Conservation (phyloP, 2,888 invertebrate genomes). For the Harpalus rufipes region DNA sequence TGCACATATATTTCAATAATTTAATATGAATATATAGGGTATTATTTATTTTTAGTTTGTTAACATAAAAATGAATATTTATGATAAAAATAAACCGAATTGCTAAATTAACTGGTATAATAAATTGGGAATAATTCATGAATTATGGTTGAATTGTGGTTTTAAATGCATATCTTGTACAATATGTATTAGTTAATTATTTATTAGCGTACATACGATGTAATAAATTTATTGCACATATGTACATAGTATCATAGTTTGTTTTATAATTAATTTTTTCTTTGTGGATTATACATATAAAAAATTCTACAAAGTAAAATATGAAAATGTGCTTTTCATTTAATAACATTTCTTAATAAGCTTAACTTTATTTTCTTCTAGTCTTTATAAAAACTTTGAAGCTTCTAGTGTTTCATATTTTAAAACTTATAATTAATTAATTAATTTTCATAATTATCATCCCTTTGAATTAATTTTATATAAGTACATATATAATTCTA, state of each 20-base stretch:
- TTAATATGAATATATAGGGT: neutral
- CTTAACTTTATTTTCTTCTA: no score
- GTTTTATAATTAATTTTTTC: neutral
- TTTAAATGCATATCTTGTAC: neutral
- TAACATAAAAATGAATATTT: constrained; percentile 38
- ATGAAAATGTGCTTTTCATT: no score
- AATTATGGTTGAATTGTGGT: neutral
- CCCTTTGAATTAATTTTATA: no score
- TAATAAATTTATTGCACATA: constrained; percentile 15
- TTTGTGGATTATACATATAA: no score
- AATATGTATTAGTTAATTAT: constrained; percentile 1
- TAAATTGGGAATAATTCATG: neutral
- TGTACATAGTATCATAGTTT: neutral
- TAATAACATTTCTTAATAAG: no score
- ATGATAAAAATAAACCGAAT: constrained; percentile 17
- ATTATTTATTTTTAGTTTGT: constrained; percentile 19
- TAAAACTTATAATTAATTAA: no score
- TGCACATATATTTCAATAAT: constrained; percentile 41
- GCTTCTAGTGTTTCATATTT: no score
- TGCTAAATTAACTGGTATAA: constrained; percentile 1
- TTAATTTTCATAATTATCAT: no score
- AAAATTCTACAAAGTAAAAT: no score
- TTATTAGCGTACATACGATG: neutral
- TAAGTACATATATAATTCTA: no score
- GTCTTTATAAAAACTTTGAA: no score